Base-by-base conservation (phyloP, 2,888 invertebrate genomes). In the Sphaeridia pumilis region DNA sequence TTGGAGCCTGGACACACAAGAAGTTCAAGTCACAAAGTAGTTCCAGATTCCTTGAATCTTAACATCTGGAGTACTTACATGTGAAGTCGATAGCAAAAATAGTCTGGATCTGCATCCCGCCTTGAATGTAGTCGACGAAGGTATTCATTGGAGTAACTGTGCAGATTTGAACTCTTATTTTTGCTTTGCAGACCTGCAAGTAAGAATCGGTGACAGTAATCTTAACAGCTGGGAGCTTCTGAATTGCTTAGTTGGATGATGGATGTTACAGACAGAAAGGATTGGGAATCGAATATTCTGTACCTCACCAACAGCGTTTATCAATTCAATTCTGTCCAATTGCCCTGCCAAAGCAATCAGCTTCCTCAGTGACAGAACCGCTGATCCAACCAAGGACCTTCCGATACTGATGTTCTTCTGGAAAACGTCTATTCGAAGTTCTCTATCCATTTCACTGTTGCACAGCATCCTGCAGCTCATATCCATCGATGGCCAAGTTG, bases 121-220 rank as follows among this genome's bases (percentile, higher is more conserved):
- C 73, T 56, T 71, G 71, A 42, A 79, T 73, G 66, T 74, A 79
- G 63, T 79, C 78, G 46, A 78, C 65, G 66, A 79, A 79, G 2
- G 76, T 71, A 58, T 67, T 68, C 2, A 69, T 65, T 55, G 58
- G 59, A 4, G 56, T 5, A 10, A 52, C 3, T 12, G 41, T 24
- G 22, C 52, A 52, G 10, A 31, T 10, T 14, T 36, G 4, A 12
- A 52, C 42, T 21, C 46, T 26, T 7, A 52, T 46, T 2, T 24
- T 22, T 2, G 51, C 22, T 10, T 50, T 44, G 17, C 22, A 43
- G 4, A 14, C 20, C 49, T 49, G 43, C 12, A 49, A 24, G 14
- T 31, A 31, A n/a, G n/a, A n/a, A n/a, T n/a, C n/a, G n/a, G n/a
- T n/a, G n/a, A n/a, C n/a, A n/a, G n/a, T n/a, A n/a, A n/a, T n/a